Conservation (phyloP, 92 coral and sea anemone genomes). For the Porites rus region DNA sequence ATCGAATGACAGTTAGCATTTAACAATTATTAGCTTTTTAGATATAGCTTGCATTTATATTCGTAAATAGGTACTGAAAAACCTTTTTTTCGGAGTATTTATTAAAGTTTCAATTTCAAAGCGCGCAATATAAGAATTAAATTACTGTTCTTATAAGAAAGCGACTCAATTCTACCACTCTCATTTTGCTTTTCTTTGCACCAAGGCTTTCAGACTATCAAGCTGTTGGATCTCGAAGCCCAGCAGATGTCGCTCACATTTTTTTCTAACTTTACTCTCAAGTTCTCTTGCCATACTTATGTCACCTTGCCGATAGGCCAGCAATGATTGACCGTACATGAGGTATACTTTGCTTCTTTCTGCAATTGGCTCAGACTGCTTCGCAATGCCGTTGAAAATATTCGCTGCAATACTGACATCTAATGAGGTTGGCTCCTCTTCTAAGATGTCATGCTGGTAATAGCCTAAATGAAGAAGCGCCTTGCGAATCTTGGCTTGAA, state of each 20-base stretch:
- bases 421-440: conserved; percentile 30
- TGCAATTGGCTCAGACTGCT: conserved; percentile 9
- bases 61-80: no score
- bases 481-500: conserved; percentile 47
- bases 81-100: no score
- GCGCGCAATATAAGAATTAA: no score
- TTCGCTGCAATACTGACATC: conserved; percentile 47
- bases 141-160: no score
- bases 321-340: conserved; percentile 44
- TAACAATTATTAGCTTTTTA: no score
- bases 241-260: conserved; percentile 14
- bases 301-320: conserved; percentile 55
- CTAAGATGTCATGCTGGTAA: conserved; percentile 56
- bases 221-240: conserved; percentile 49
- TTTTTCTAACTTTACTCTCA: conserved; percentile 42
- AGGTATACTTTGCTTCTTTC: conserved; percentile 44
- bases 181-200: neutral
- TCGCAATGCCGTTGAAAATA: conserved; percentile 34
- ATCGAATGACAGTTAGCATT: no score
- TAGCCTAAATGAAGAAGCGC: conserved; percentile 57
- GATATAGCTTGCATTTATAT: no score
- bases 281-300: conserved; percentile 31
- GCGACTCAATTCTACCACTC: no score
- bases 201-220: conserved; percentile 34
- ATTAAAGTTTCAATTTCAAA: no score